These are phyloP conservation scores for Lasioglossum marginatum DNA, from an alignment of 2,888 invertebrate genomes.

Conservation along the genomic window DNA sequence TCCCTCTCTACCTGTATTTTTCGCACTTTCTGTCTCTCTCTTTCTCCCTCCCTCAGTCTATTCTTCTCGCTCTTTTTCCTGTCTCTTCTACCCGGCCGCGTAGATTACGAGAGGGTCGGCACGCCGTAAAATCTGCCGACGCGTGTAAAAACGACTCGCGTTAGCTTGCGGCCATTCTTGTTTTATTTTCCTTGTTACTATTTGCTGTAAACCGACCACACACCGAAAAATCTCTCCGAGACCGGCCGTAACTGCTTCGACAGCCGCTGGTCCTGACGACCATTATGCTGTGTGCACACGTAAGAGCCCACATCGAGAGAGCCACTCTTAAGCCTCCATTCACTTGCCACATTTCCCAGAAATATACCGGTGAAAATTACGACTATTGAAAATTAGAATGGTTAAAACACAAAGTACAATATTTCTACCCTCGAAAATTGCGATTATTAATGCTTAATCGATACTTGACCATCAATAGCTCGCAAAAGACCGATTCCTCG, in stretches of 20 bases:
- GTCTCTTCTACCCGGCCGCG: conserved; percentile 18
- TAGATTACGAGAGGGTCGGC: conserved; percentile 67
- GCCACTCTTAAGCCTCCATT: neutral
- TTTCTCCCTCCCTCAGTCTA: neutral
- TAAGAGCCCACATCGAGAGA: neutral
- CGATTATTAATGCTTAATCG: neutral
- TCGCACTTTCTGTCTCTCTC: neutral
- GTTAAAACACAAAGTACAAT: neutral
- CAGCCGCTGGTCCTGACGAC: conserved; percentile 31
- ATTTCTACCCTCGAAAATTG: neutral
- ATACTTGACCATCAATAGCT: neutral
- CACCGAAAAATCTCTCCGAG: conserved; percentile 48
- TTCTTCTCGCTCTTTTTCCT: conserved; percentile 1
- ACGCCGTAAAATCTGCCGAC: conserved; percentile 68
- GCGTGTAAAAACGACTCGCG: conserved; percentile 63
- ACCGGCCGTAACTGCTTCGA: conserved; percentile 23
- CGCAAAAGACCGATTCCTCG: conserved; percentile 15
- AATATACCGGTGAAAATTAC: neutral
- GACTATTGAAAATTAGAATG: neutral
- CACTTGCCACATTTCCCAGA: neutral
- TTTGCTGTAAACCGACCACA: conserved; percentile 36
- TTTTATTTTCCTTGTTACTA: conserved; percentile 49
- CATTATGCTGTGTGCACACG: conserved; percentile 20
- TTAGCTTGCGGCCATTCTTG: conserved; percentile 45
- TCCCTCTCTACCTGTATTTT: neutral